Conservation (phyloP, 2,113 vertebrate genomes). For the human region GRCh38 chr3:52707501-52708000, state of each 20-base stretch:
- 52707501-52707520: background rate
- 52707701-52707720: conserved; percentile 95
- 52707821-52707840: conserved; percentile 55
- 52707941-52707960: conserved; percentile 31
- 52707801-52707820: conserved; percentile 85
- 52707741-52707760: conserved; percentile 87
- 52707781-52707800: conserved; percentile 93
- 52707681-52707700: conserved; percentile 95
- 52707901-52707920: conserved; percentile 23
- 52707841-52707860: conserved; percentile 52
- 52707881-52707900: conserved; percentile 31
- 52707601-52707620: conserved; percentile 15
- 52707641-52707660: background rate
- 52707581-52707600: background rate
- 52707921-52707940: conserved; percentile 3
- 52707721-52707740: conserved; percentile 95
- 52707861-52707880: conserved; percentile 57
- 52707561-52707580: background rate
- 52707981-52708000: conserved; percentile 32
- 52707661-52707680: conserved; percentile 32
- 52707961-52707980: conserved; percentile 9
- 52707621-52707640: background rate
- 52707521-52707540: background rate
- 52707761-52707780: conserved; percentile 92
- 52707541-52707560: background rate